Percentiles rank a stretch among this genome's conserved stretches.
These are phyloP conservation scores for Megaceryle alcyon DNA, from an alignment of 2,797 vertebrate species.

Conservation along the genomic window DNA sequence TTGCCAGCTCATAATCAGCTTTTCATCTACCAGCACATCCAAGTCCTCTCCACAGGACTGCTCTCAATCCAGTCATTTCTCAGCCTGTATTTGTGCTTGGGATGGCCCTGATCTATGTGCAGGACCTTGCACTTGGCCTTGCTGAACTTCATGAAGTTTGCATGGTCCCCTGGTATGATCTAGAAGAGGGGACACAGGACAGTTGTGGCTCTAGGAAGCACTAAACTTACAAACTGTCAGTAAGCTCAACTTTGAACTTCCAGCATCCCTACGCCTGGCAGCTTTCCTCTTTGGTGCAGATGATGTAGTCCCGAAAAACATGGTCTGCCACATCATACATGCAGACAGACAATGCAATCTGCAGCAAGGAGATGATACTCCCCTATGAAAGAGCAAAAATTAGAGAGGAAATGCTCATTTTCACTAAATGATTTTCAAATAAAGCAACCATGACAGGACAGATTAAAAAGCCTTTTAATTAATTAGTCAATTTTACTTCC, in stretches of 20 bases:
- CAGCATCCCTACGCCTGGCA: background rate
- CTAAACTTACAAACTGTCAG: background rate
- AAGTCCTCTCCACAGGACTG: background rate
- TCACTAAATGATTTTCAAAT: conserved; percentile 8
- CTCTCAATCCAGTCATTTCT: background rate
- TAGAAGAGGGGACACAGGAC: background rate
- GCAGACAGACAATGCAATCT: background rate
- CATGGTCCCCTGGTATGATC: background rate
- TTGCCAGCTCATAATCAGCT: background rate
- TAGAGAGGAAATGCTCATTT: background rate
- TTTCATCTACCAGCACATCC: background rate
- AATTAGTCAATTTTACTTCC: background rate
- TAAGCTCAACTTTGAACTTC: background rate
- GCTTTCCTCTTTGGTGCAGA: background rate
- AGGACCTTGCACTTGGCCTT: background rate
- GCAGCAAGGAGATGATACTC: background rate
- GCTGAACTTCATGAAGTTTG: background rate
- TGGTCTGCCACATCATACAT: background rate
- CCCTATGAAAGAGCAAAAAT: background rate
- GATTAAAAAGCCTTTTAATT: background rate
- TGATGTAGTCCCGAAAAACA: background rate
- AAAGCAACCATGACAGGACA: background rate
- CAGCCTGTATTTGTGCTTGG: background rate
- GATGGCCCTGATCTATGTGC: background rate
- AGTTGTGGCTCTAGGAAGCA: background rate